phyloP scores from a whole-genome alignment of 1,140 invertebrate genomes.

The Caenorhabditis tropicalis region DNA sequence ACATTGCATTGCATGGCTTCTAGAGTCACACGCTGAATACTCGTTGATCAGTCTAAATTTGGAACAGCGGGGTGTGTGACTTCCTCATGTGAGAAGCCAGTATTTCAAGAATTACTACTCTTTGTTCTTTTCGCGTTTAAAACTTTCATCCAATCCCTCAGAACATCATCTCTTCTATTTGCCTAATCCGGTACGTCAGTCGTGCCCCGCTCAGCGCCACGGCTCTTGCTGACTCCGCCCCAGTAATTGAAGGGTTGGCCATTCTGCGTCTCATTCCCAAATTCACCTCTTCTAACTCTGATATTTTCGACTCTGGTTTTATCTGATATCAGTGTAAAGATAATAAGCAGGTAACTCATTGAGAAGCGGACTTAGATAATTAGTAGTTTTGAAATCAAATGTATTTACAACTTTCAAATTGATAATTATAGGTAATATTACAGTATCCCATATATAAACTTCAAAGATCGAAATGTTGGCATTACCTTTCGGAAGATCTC shows the following conservation, averaged over 20 bases:
- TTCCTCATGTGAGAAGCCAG: not conserved
- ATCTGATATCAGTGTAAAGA: too few relatives aligned
- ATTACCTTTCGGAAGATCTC: too few relatives aligned
- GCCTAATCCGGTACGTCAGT: constrained; percentile 16
- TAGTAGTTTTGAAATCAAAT: too few relatives aligned
- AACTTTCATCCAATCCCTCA: not conserved
- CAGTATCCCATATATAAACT: too few relatives aligned
- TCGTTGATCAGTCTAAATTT: not conserved
- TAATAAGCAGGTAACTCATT: too few relatives aligned
- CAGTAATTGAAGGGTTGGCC: not conserved
- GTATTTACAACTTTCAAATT: too few relatives aligned
- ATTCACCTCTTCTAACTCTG: not conserved
- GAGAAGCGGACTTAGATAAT: too few relatives aligned
- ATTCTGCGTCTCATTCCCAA: not conserved
- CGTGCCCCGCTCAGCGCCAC: not conserved
- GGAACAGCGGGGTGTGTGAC: not conserved
- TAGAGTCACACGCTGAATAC: not conserved
- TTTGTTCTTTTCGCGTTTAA: not conserved
- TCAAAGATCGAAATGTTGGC: too few relatives aligned
- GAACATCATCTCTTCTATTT: constrained; percentile 17
- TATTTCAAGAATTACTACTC: not conserved
- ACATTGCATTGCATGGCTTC: not conserved
- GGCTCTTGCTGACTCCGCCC: not conserved
- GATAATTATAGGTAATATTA: too few relatives aligned
- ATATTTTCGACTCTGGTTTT: too few relatives aligned